These are phyloP conservation scores for Willisornis vidua DNA, from an alignment of 2,113 vertebrate genomes.

Conservation along the genomic window DNA sequence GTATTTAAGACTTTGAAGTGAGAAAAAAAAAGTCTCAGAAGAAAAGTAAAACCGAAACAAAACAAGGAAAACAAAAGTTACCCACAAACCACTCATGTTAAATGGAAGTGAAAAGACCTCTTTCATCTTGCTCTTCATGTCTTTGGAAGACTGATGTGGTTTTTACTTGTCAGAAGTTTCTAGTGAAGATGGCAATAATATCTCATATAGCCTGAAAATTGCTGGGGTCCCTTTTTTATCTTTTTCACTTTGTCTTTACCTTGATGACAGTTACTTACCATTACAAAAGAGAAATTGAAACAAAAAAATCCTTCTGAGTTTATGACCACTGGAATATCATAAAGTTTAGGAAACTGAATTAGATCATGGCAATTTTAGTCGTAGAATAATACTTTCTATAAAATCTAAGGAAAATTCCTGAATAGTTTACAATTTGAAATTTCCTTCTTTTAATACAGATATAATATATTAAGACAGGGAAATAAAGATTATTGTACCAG, in stretches of 20 bases:
- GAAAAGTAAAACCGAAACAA: conserved; percentile 11
- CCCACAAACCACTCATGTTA: neutral
- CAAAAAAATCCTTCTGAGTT: neutral
- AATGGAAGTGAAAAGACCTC: conserved; percentile 10
- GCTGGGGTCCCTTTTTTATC: neutral
- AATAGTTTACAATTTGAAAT: neutral
- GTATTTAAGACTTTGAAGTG: neutral
- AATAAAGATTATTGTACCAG: neutral
- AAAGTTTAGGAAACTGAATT: neutral
- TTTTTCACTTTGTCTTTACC: neutral
- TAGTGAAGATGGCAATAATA: neutral
- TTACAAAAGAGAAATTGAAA: neutral
- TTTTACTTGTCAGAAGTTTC: conserved; percentile 11
- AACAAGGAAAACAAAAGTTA: neutral
- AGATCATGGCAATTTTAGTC: neutral
- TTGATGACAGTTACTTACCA: neutral
- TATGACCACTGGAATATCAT: neutral
- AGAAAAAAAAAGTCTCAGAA: neutral
- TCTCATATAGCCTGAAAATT: neutral
- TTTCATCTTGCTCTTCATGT: conserved; percentile 1
- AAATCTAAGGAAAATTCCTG: neutral
- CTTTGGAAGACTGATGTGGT: neutral
- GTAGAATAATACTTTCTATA: neutral
- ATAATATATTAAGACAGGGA: neutral
- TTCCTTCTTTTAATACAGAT: neutral